Evolutionary conservation across 2,113 vertebrate genomes (phyloP).

Genomic region (Cheilinus undulatus): DNA sequence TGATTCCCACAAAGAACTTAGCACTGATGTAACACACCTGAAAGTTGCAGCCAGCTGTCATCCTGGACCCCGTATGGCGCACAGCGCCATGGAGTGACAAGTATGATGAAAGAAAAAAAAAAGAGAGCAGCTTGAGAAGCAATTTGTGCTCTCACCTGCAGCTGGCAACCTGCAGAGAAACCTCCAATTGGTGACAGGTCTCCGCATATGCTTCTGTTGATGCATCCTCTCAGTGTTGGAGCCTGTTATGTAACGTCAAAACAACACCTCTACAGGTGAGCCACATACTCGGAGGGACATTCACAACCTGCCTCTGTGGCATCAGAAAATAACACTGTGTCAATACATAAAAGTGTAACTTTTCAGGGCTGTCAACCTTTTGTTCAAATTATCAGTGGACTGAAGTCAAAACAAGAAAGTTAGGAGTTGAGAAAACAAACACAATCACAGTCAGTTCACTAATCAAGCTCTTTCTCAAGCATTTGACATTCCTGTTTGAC

Average conservation of each 20-base stretch:
- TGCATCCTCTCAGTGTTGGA: constrained; percentile 24
- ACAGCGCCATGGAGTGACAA: constrained; percentile 21
- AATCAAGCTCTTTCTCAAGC: not conserved
- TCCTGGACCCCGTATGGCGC: constrained; percentile 8
- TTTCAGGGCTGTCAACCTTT: not conserved
- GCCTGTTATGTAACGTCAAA: constrained; percentile 21
- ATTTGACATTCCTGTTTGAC: too few relatives aligned
- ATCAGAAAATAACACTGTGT: not conserved
- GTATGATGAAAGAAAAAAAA: constrained; percentile 30
- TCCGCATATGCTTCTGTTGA: constrained; percentile 32
- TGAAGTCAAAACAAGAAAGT: not conserved
- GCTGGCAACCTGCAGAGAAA: constrained; percentile 57
- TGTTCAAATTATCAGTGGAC: not conserved
- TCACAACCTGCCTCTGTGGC: too few relatives aligned
- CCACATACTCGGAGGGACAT: not conserved
- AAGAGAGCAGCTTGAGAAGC: constrained; percentile 58
- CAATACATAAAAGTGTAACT: not conserved
- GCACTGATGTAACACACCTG: constrained; percentile 41
- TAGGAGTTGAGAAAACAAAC: not conserved
- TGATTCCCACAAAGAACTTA: constrained; percentile 4
- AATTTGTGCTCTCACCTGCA: constrained; percentile 47
- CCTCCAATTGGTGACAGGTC: constrained; percentile 41
- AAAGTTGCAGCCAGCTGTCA: constrained; percentile 25
- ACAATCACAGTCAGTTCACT: too few relatives aligned
- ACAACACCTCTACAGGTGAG: constrained; percentile 19